Evolutionary conservation across 1,140 invertebrate species (phyloP), one percentile per base, ranked within the genome.

Genomic region (Heliconius congener): DNA sequence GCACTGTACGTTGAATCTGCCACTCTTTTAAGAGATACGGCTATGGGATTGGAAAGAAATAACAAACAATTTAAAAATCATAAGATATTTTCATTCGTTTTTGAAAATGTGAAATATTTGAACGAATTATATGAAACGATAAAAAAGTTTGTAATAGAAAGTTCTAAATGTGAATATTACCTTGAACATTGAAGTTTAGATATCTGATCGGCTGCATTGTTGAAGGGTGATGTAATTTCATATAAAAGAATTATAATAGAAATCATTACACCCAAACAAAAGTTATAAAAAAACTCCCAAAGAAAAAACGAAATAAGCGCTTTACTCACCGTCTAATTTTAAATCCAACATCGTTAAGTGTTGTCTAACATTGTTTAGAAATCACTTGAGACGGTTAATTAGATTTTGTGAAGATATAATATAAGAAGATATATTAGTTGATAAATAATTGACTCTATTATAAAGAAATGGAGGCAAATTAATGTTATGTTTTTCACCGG

Each of bases 261-360:
- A 70, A 76, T 70, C 74, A 13, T 34, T 50, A 18, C 23, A 13
- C 9, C 27, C 60, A 30, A 30, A 27, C 55, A 9, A 50, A 30
- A 46, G 0, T 16, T 66, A 30, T 30, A 66, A 60, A 66, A 50
- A 76, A 16, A 30, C 27, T 66, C 23, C 30, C 11, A 11, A 66
- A 66, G 23, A 66, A 13, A 37, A 66, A 16, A 70, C 37, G 9
- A 57, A 75, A 37, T n/a, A 66, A 23, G 11, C 39, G n/a, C 23
- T 37, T 60, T 74, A 74, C 30, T 74, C 52, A 74, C 5, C 16
- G 27, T 66, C 16, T 66, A 70, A 76, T 76, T 75, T 30, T 16
- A 76, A 50, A 30, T 18, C 27, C 18, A 71, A 66, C 60, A 66
- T 66, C 60, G 9, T 66, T 5, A 66, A 30, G 60, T 30, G 23